phyloP scores from a whole-genome alignment of 2,888 invertebrate species.

The Tuberolachnus salignus region DNA sequence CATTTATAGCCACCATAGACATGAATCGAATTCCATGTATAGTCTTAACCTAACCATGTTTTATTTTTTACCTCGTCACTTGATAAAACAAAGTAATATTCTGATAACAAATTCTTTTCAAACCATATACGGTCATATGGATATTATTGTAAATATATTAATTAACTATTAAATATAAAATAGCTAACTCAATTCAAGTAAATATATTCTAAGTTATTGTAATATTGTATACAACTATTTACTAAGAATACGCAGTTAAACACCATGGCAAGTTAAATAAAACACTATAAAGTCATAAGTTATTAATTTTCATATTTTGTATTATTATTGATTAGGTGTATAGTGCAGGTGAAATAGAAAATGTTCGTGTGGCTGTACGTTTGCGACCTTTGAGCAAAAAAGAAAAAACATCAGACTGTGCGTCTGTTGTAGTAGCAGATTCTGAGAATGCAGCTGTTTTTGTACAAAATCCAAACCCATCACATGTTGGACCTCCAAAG shows the following conservation, averaged over 20 bases:
- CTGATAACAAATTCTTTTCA: too few relatives aligned
- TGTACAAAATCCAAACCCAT: constrained; percentile 70
- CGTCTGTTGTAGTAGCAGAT: constrained; percentile 79
- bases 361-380: constrained; percentile 94
- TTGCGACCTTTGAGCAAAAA: constrained; percentile 89
- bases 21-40: too few relatives aligned
- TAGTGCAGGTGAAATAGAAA: constrained; percentile 74
- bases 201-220: too few relatives aligned
- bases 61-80: too few relatives aligned
- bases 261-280: constrained; percentile 8
- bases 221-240: too few relatives aligned
- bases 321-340: constrained; percentile 29
- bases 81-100: too few relatives aligned
- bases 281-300: not conserved
- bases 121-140: too few relatives aligned
- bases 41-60: too few relatives aligned
- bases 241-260: not conserved
- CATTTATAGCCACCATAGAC: too few relatives aligned
- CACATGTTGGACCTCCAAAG: constrained; percentile 74
- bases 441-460: constrained; percentile 77
- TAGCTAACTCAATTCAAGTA: too few relatives aligned
- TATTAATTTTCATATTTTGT: not conserved
- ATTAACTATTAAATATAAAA: too few relatives aligned
- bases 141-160: too few relatives aligned
- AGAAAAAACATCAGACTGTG: constrained; percentile 76